phyloP scores from a whole-genome alignment of 2,888 invertebrate species.

The Acrocyrtus sp. region DNA sequence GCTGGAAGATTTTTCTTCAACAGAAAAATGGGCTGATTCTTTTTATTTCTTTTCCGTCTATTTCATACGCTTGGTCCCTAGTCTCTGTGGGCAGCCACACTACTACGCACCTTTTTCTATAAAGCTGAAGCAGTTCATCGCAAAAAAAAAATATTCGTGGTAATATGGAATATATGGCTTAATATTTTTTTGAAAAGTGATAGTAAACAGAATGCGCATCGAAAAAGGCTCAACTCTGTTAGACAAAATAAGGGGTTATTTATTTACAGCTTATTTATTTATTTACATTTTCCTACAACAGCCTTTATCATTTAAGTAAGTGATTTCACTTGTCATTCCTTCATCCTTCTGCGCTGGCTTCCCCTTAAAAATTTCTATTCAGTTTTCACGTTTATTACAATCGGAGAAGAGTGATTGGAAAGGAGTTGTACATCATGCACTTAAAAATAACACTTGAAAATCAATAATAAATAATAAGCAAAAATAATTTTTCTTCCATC shows the following conservation, averaged over 20 bases:
- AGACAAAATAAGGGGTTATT: background rate
- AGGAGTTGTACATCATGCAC: constrained; percentile 14
- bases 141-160: no score
- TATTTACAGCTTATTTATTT: background rate
- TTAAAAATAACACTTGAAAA: constrained; percentile 21
- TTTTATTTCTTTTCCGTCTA: no score
- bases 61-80: no score
- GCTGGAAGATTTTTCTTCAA: no score
- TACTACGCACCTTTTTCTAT: no score
- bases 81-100: no score
- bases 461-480: constrained; percentile 37
- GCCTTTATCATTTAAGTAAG: background rate
- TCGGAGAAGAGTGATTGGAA: constrained; percentile 6
- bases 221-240: no score
- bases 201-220: no score
- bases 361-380: background rate
- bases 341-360: background rate
- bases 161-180: no score
- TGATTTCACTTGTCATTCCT: constrained; percentile 8
- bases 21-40: no score
- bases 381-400: constrained; percentile 2
- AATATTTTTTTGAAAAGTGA: no score
- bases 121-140: no score
- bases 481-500: constrained; percentile 21
- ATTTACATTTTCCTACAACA: background rate